Evolutionary conservation across 2,113 vertebrate species (phyloP).

Genomic region (Fulmarus glacialis): DNA sequence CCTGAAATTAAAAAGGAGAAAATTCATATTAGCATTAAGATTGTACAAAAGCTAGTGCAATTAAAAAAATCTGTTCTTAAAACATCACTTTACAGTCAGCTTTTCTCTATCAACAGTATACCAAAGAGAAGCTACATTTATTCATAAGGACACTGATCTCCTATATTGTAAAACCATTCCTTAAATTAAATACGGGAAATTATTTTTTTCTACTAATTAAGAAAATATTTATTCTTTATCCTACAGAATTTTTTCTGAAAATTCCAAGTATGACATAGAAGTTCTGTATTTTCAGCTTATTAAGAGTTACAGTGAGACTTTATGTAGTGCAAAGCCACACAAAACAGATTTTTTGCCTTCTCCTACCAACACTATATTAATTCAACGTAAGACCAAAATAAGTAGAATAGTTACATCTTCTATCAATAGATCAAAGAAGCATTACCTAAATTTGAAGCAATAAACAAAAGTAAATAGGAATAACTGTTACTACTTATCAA

Average conservation of each 20-base stretch:
- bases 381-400: background rate
- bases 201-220: background rate
- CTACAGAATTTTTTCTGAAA: background rate
- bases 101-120: background rate
- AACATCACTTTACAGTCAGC: background rate
- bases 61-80: background rate
- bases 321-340: background rate
- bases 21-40: background rate
- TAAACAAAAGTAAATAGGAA: background rate
- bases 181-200: background rate
- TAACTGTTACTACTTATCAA: background rate
- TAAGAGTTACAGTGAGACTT: background rate
- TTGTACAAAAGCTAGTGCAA: background rate
- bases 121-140: background rate
- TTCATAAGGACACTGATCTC: background rate
- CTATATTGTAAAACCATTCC: background rate
- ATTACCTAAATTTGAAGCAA: background rate
- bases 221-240: background rate
- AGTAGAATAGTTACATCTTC: background rate
- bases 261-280: background rate
- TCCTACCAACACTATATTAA: background rate
- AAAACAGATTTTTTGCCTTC: background rate
- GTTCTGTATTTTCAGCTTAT: background rate
- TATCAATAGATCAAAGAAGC: background rate
- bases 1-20: slow-evolving; percentile 66